Evolutionary conservation across 2,113 vertebrate genomes (phyloP).

Genomic region (Chloroceryle aenea): DNA sequence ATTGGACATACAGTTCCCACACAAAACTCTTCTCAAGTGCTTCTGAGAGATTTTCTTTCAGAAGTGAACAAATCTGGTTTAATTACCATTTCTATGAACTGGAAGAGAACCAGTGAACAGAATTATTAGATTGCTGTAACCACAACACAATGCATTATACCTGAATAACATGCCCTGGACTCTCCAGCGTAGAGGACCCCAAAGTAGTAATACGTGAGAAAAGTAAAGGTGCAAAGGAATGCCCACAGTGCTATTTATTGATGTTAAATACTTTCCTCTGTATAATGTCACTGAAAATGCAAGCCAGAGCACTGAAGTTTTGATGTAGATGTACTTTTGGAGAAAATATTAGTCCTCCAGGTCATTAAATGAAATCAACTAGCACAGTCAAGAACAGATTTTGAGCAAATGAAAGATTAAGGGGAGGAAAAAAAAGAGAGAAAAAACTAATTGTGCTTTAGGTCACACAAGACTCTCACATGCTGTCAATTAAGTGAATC

Average conservation of each 20-base stretch:
- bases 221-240: neutral
- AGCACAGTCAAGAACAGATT: neutral
- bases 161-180: neutral
- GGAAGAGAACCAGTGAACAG: neutral
- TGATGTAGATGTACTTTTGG: neutral
- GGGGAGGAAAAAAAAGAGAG: neutral
- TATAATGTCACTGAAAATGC: neutral
- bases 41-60: neutral
- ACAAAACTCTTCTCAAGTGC: neutral
- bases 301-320: neutral
- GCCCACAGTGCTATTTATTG: neutral
- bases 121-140: neutral
- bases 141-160: neutral
- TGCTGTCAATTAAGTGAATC: constrained; percentile 32
- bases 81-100: neutral
- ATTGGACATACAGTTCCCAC: neutral
- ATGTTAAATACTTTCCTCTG: neutral
- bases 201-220: neutral
- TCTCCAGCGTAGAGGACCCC: neutral
- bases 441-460: neutral
- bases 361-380: neutral
- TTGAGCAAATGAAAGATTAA: neutral
- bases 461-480: neutral
- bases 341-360: neutral
- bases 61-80: neutral